Evolutionary conservation across 2,888 invertebrate species (phyloP), one percentile per base, ranked within the genome.

Genomic region (Chalcis sispes): DNA sequence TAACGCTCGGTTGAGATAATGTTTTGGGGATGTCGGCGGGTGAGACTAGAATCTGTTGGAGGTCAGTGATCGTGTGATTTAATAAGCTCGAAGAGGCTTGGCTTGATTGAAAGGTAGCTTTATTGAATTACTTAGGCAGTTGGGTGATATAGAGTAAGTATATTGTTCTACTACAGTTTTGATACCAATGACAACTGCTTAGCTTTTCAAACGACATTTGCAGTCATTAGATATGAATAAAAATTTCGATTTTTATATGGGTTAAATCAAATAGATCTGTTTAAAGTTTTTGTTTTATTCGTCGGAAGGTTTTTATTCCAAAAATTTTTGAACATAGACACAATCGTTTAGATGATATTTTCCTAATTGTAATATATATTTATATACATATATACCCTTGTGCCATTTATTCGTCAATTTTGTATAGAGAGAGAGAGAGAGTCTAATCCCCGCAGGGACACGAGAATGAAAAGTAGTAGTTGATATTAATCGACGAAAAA

Each of bases 401-500:
- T 46, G n/a, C 5, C 29, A 20, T 36, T n/a, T n/a, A n/a, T n/a
- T 42, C 25, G 20, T 20, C 15, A 20, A n/a, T n/a, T n/a, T n/a
- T n/a, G n/a, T 4, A 15, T 25, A 69, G 46, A 42, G 32, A 75
- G 40, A 29, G 5, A 18, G 58, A 58, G 64, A 77, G 10, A 36
- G 36, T 36, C 4, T 42, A 42, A 42, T 42, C 42, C 42, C 10
- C 10, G 10, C 10, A 36, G 4, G 36, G 36, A 58, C 25, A 5
- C 36, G 29, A 54, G 70, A 72, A 65, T 59, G 65, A 70, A 77
- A 65, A 61, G 59, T 48, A 59, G 58, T 46, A 67, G 69, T 64
- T 70, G 66, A 67, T 76, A 76, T 76, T 76, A 72, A 72, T 72
- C 42, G 42, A 13, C 42, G 18, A 42, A 42, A 66, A 52, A 46